These are phyloP conservation scores for Perithous albicinctus DNA, from an alignment of 2,888 invertebrate genomes.

Conservation along the genomic window DNA sequence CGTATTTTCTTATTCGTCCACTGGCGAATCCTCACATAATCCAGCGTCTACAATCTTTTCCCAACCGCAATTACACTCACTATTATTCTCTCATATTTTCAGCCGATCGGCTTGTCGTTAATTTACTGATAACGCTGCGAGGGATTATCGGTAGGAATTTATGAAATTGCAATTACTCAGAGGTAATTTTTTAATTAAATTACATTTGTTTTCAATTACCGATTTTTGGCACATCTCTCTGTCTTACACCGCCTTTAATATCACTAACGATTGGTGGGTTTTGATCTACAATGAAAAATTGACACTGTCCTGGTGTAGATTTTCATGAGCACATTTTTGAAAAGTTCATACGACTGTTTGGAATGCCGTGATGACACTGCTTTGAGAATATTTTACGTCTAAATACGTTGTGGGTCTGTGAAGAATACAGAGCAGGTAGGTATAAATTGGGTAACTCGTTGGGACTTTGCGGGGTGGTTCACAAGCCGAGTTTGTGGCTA, in stretches of 20 bases:
- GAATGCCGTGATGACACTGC: slow-evolving; percentile 4
- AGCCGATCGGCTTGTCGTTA: not conserved
- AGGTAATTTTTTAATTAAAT: no score
- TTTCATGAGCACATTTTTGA: no score
- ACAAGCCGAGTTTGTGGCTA: slow-evolving; percentile 57
- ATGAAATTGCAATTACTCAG: no score
- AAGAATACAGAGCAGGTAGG: not conserved
- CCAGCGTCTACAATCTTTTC: not conserved
- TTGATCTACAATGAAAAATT: no score
- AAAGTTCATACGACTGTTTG: no score
- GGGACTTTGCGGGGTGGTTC: slow-evolving; percentile 23
- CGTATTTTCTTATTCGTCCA: slow-evolving; percentile 1
- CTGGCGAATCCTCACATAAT: not conserved
- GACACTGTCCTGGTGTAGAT: no score
- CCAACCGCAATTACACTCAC: not conserved
- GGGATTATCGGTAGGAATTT: not conserved
- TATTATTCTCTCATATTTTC: not conserved
- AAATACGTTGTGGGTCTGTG: slow-evolving; percentile 19
- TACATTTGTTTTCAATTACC: no score
- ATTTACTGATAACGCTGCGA: not conserved
- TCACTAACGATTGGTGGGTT: no score
- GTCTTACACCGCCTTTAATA: no score
- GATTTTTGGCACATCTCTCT: no score
- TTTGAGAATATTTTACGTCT: not conserved
- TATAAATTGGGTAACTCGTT: slow-evolving; percentile 29